Evolutionary conservation across 2,888 invertebrate genomes (phyloP).

Genomic region (Caenorhabditis sp.): DNA sequence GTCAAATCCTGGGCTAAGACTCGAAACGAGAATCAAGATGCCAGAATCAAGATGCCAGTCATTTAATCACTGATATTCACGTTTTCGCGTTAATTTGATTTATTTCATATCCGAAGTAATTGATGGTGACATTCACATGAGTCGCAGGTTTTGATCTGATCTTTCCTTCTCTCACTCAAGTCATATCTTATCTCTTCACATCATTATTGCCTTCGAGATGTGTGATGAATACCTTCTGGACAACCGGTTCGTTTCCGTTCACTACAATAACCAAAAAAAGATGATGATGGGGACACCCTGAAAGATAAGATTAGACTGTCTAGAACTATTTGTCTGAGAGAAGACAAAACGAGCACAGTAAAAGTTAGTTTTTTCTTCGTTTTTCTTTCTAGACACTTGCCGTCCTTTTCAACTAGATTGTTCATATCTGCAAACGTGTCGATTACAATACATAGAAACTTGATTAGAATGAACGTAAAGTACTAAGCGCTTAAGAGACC

Average conservation of each 20-base stretch:
- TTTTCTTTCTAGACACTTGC: not conserved
- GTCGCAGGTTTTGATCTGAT: constrained; percentile 31
- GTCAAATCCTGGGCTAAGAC: not conserved
- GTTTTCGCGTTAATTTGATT: constrained; percentile 17
- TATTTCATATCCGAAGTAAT: constrained; percentile 28
- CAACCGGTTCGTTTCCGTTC: constrained; percentile 41
- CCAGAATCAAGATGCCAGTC: not conserved
- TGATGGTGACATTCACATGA: constrained; percentile 32
- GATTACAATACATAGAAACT: constrained; percentile 10
- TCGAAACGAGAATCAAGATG: constrained; percentile 4
- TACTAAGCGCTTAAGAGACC: not conserved
- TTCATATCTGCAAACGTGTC: not conserved
- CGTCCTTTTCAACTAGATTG: not conserved
- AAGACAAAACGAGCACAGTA: constrained; percentile 7
- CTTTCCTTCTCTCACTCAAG: not conserved
- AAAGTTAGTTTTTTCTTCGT: not conserved
- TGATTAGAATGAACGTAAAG: constrained; percentile 25
- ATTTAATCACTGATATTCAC: constrained; percentile 14
- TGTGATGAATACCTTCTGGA: constrained; percentile 29
- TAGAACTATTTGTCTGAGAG: constrained; percentile 5
- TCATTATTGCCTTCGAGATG: constrained; percentile 17
- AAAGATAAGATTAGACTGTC: constrained; percentile 44
- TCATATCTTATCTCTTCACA: constrained; percentile 18
- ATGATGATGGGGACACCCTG: constrained; percentile 2
- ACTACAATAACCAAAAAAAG: constrained; percentile 36